Percentiles rank a stretch among this genome's conserved stretches.
phyloP scores from a whole-genome alignment of 2,888 invertebrate species.

The Acronicta alni region DNA sequence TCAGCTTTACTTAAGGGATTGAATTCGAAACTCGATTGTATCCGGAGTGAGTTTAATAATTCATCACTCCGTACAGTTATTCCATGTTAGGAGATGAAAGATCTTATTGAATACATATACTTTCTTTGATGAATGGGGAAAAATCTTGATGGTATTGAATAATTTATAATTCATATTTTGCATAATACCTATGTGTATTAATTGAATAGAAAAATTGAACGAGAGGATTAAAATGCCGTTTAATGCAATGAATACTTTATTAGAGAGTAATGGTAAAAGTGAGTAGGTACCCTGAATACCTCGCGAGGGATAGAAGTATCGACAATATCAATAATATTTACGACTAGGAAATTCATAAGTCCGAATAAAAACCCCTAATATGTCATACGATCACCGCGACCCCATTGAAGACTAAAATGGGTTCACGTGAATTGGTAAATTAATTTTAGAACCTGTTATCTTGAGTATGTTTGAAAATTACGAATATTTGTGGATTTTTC shows the following conservation, averaged over 20 bases:
- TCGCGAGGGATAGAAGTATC: slow-evolving; percentile 33
- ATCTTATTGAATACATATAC: slow-evolving; percentile 67
- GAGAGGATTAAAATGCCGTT: slow-evolving; percentile 8
- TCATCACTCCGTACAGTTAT: slow-evolving; percentile 79
- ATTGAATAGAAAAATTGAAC: slow-evolving; percentile 6
- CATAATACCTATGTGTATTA: slow-evolving; percentile 15
- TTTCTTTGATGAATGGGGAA: slow-evolving; percentile 64
- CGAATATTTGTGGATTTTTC: too few species aligned
- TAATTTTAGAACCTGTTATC: background rate
- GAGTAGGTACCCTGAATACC: slow-evolving; percentile 7
- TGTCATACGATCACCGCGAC: slow-evolving; percentile 31
- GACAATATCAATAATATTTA: slow-evolving; percentile 51
- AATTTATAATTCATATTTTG: slow-evolving; percentile 33
- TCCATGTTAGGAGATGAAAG: slow-evolving; percentile 68
- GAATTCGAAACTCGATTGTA: slow-evolving; percentile 86
- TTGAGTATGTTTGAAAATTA: too few species aligned
- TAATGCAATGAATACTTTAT: slow-evolving; percentile 35
- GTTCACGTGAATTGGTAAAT: background rate
- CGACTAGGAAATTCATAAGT: slow-evolving; percentile 52
- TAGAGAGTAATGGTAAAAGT: slow-evolving; percentile 23
- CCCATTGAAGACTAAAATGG: slow-evolving; percentile 10
- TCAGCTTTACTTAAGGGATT: slow-evolving; percentile 88
- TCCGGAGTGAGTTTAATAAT: slow-evolving; percentile 87
- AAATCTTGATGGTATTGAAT: slow-evolving; percentile 40
- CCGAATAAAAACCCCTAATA: slow-evolving; percentile 47